Evolutionary conservation across 2,888 invertebrate species (phyloP).

Genomic region (Netelia virgata): DNA sequence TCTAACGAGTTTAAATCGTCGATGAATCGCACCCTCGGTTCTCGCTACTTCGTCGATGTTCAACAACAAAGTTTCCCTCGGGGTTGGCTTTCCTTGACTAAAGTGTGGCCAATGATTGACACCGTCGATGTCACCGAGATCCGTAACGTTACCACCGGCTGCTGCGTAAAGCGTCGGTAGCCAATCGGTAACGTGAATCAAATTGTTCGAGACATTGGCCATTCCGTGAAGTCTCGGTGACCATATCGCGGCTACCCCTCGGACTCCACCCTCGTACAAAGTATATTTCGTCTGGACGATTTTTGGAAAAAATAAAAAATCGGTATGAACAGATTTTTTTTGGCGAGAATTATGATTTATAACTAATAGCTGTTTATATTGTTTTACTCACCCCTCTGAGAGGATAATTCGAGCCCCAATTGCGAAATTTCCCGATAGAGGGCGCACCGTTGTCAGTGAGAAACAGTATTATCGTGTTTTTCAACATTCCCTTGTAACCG

Average conservation of each 20-base stretch:
- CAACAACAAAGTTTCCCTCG: slow-evolving; percentile 85
- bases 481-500: slow-evolving; percentile 86
- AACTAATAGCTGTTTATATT: neutral
- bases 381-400: slow-evolving; percentile 86
- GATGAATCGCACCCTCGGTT: slow-evolving; percentile 81
- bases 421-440: slow-evolving; percentile 85
- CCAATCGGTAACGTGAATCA: slow-evolving; percentile 91
- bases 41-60: slow-evolving; percentile 85
- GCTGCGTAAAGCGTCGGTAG: slow-evolving; percentile 89
- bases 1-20: slow-evolving; percentile 80
- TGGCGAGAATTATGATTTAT: neutral
- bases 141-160: slow-evolving; percentile 85
- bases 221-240: slow-evolving; percentile 87
- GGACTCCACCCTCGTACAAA: slow-evolving; percentile 90
- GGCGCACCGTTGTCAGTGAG: slow-evolving; percentile 89
- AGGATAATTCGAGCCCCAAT: slow-evolving; percentile 89
- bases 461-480: slow-evolving; percentile 88
- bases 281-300: slow-evolving; percentile 88
- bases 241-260: slow-evolving; percentile 89
- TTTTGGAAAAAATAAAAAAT: neutral
- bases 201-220: slow-evolving; percentile 87
- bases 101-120: slow-evolving; percentile 86
- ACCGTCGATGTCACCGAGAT: slow-evolving; percentile 84
- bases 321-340: neutral
- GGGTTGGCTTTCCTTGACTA: slow-evolving; percentile 80